Conservation (phyloP, 2,888 invertebrate species). For the Sturmia bella region DNA sequence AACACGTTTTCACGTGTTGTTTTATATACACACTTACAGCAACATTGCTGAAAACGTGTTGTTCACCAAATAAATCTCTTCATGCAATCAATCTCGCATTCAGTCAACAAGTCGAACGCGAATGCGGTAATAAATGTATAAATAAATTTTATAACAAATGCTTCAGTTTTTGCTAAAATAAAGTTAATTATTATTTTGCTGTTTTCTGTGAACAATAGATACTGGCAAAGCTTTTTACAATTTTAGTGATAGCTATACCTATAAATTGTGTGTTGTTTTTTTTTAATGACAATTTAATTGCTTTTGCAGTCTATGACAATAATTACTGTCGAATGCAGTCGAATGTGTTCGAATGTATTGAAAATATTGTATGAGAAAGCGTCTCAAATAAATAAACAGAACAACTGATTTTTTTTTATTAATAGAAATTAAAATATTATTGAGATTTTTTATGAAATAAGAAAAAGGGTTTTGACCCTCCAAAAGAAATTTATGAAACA, state of each 20-base stretch:
- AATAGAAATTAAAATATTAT: too few relatives aligned
- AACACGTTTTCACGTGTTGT: slow-evolving; percentile 62
- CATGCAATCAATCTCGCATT: background rate
- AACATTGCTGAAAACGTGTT: slow-evolving; percentile 25
- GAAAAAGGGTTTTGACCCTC: too few relatives aligned
- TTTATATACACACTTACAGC: background rate
- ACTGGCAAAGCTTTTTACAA: slow-evolving; percentile 4
- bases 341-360: background rate
- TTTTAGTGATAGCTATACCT: slow-evolving; percentile 22
- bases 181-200: slow-evolving; percentile 28
- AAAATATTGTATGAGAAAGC: background rate
- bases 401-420: too few relatives aligned
- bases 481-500: too few relatives aligned
- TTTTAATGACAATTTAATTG: slow-evolving; percentile 41
- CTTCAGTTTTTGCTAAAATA: background rate
- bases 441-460: too few relatives aligned
- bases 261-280: background rate
- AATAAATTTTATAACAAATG: slow-evolving; percentile 19
- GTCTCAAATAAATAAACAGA: too few relatives aligned
- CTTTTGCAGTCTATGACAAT: slow-evolving; percentile 2
- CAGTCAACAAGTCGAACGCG: background rate
- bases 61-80: background rate
- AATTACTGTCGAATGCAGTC: background rate
- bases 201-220: slow-evolving; percentile 6
- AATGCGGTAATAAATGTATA: background rate